phyloP scores from a whole-genome alignment of 30 jellyfish, hydroid and myxozoan species.

The Turritopsis rubra region DNA sequence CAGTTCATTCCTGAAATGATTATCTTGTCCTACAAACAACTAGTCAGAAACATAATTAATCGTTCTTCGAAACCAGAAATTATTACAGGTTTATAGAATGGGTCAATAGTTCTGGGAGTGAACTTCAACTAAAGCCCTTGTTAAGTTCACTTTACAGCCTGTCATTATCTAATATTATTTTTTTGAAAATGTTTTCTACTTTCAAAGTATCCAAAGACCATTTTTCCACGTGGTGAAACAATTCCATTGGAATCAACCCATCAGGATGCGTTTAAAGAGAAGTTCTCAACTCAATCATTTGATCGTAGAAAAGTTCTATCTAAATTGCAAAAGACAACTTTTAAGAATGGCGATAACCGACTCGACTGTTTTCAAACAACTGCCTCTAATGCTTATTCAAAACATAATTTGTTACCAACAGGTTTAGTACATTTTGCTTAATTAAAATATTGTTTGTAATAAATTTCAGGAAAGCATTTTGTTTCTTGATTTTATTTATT shows the following conservation, averaged over 20 bases:
- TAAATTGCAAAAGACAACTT: conserved; percentile 50
- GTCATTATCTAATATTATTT: neutral
- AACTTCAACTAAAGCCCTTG: neutral
- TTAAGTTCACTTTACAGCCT: neutral
- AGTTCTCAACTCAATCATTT: neutral
- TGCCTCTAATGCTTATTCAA: conserved; percentile 40
- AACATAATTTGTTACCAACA: neutral
- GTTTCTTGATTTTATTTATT: neutral
- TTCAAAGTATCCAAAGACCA: conserved; percentile 58
- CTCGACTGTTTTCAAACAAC: conserved; percentile 52
- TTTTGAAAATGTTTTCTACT: neutral
- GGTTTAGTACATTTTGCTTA: neutral
- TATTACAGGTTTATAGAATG: too few relatives aligned
- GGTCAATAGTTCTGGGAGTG: neutral
- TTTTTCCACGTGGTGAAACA: conserved; percentile 72
- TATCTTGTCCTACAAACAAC: too few relatives aligned
- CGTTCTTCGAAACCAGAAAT: too few relatives aligned
- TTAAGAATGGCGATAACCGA: conserved; percentile 64
- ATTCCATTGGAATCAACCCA: conserved; percentile 13
- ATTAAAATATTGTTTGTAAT: neutral
- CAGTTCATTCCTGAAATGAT: too few relatives aligned
- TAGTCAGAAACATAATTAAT: too few relatives aligned
- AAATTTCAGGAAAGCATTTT: neutral
- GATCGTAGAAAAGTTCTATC: conserved; percentile 29
- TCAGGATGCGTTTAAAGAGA: conserved; percentile 5